Base-by-base conservation (phyloP, 2,113 vertebrate species). In the Prietella phreatophila region DNA sequence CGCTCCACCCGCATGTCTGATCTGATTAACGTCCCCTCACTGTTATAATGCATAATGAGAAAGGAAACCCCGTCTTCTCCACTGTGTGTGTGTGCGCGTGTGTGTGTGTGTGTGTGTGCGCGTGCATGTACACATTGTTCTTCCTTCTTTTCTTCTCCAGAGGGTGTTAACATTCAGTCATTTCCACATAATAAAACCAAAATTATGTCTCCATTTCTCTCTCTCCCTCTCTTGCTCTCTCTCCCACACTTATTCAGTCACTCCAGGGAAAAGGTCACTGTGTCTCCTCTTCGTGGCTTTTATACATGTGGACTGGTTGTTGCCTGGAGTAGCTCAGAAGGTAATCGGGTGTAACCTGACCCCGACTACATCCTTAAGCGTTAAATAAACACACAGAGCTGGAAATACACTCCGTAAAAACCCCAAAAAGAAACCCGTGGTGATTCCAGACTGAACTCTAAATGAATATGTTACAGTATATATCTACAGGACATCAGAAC, bases 81-180 rank as follows among this genome's bases (percentile, higher is more conserved):
- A 22, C 19, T 76, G 73, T 76, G 73, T 76, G 73, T 76, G 39
- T 76, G 39, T 75, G 71, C 47, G 71, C 47, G 71, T 75, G 69
- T 39, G 69, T 39, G 69, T 73, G 69, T 73, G 33, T 75, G 71
- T 75, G 71, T 20, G 33, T 39, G 33, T 20, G 0, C n/a, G n/a
- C n/a, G n/a, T n/a, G n/a, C n/a, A n/a, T 73, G 0, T 39, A 1
- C 20, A 13, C 15, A 39, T 39, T 76, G 25, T 42, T 42, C 22
- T 13, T 47, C 20, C 2, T 11, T 25, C 10, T 42, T 20, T 75
- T 75, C 22, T 75, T 75, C 39, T 75, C 39, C 20, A 47, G 36
- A 75, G 10, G 33, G 33, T 30, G 11, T 6, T 5, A 3, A 36
- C 69, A 47, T 15, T 11, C 39, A 42, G 10, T 75, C 36, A 75